These are phyloP conservation scores for Mayetiola destructor DNA, from an alignment of 2,888 invertebrate genomes.

Conservation along the genomic window DNA sequence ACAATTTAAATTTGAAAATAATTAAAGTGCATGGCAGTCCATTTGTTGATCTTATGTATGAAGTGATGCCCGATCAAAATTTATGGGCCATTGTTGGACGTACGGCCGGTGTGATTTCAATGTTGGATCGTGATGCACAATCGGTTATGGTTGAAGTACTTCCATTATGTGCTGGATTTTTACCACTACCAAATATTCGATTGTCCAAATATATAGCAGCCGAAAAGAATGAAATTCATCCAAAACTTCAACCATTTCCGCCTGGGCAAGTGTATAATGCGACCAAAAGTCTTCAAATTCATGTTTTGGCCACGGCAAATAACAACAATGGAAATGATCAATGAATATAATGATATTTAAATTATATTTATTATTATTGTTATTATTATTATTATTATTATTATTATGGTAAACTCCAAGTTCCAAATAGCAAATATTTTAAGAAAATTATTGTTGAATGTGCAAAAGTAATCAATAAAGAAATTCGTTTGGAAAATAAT, in stretches of 20 bases:
- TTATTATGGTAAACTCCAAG: no score
- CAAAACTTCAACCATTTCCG: constrained; percentile 74
- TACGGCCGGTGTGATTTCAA: constrained; percentile 65
- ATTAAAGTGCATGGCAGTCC: constrained; percentile 41
- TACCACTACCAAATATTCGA: constrained; percentile 76
- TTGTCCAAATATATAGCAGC: constrained; percentile 82
- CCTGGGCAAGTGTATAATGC: constrained; percentile 87
- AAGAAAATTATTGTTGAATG: no score
- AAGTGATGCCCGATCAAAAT: constrained; percentile 79
- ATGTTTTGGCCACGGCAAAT: constrained; percentile 48
- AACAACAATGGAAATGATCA: background rate
- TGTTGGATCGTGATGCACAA: constrained; percentile 53
- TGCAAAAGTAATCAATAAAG: no score
- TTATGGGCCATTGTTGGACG: constrained; percentile 89
- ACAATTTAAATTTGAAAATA: constrained; percentile 63
- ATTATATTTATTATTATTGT: background rate
- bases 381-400: no score
- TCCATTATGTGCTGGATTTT: constrained; percentile 80
- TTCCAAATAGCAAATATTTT: no score
- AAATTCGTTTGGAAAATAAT: no score
- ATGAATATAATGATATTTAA: background rate
- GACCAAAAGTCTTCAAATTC: constrained; percentile 80
- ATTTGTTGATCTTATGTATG: constrained; percentile 62
- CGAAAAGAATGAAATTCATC: constrained; percentile 46
- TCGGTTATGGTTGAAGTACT: constrained; percentile 75